A percentile compares a stretch with the other conserved stretches of the same genome.
Evolutionary conservation across 1,140 invertebrate genomes (phyloP).

Genomic region (Drosophila lini): DNA sequence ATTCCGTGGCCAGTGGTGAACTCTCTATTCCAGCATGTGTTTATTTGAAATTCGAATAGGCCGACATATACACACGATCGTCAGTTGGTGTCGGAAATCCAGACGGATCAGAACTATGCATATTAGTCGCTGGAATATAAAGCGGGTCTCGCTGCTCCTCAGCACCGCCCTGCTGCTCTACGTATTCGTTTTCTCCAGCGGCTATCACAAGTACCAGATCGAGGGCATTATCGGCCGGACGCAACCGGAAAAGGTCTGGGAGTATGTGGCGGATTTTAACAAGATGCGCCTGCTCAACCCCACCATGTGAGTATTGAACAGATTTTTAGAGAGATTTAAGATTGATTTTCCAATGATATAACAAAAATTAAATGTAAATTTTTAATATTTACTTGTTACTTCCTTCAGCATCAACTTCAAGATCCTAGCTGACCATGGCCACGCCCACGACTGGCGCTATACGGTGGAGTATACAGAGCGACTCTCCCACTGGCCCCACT

Average conservation of each 20-base stretch:
- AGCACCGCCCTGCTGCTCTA: slow-evolving; percentile 50
- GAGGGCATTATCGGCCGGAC: slow-evolving; percentile 85
- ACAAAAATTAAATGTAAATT: too few relatives aligned
- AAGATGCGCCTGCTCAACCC: slow-evolving; percentile 90
- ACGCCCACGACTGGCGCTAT: slow-evolving; percentile 89
- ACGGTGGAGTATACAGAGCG: slow-evolving; percentile 88
- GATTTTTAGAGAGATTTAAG: background rate
- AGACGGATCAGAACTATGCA: slow-evolving; percentile 50
- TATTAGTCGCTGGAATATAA: slow-evolving; percentile 68
- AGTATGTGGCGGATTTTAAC: slow-evolving; percentile 90
- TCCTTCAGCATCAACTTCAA: slow-evolving; percentile 87
- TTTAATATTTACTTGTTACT: background rate
- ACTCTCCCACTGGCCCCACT: slow-evolving; percentile 87
- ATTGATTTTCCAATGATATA: background rate
- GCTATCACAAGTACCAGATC: slow-evolving; percentile 78
- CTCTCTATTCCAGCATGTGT: slow-evolving; percentile 43
- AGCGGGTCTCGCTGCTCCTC: slow-evolving; percentile 56
- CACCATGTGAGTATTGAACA: slow-evolving; percentile 87
- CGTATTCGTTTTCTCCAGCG: slow-evolving; percentile 70
- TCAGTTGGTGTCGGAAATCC: slow-evolving; percentile 26
- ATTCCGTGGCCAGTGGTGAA: slow-evolving; percentile 10
- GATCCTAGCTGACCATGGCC: slow-evolving; percentile 87
- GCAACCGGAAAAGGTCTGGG: slow-evolving; percentile 88
- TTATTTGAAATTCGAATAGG: slow-evolving; percentile 69
- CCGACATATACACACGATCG: slow-evolving; percentile 33